Base-by-base conservation (phyloP, 1,140 invertebrate genomes). In the Oedothorax gibbosus region DNA sequence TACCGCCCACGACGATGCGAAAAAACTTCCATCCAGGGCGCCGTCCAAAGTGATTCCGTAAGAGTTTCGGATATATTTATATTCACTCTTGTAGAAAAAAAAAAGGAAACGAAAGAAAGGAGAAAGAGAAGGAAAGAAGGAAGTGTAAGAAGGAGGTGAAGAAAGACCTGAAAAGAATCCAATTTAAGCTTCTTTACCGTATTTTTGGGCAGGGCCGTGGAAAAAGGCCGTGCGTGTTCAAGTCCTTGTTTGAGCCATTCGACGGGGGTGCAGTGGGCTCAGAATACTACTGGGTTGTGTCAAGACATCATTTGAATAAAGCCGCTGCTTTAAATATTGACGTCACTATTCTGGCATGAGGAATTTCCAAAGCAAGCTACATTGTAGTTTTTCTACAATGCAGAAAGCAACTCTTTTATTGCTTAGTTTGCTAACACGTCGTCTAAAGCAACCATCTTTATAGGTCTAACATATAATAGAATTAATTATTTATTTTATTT, bases 121-220 rank as follows among this genome's bases (percentile, higher is more conserved):
- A 68, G 8, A 66, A 21, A 20, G 3, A 56, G 50, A 80, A 18
- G 35, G 18, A 69, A 18, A 65, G 76, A 51, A 80, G 51, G 62
- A 80, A 72, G 79, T 82, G 79, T 50, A 82, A 82, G 69, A 69
- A 49, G 53, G 21, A 82, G 79, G 79, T 82, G 79, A 72, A 68
- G 79, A 82, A 82, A 69, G 79, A 69, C 21, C 49, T 56, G 57
- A 62, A n/a, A 57, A 82, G 79, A 82, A 82, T 82, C 79, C 79
- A 82, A 82, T 82, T 82, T 82, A 73, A 82, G 79, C 79, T 82
- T 82, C 79, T 82, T 73, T 82, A 64, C n/a, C 79, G 21, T 64
- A 21, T 73, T 82, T 72, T 72, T 57, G n/a, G 49, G 56, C 21
- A 50, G 20, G 49, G 54, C n/a, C 49, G 71, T 60, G 18, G 73